Conservation (phyloP, 2,113 vertebrate genomes). For the Lamprotornis superbus region DNA sequence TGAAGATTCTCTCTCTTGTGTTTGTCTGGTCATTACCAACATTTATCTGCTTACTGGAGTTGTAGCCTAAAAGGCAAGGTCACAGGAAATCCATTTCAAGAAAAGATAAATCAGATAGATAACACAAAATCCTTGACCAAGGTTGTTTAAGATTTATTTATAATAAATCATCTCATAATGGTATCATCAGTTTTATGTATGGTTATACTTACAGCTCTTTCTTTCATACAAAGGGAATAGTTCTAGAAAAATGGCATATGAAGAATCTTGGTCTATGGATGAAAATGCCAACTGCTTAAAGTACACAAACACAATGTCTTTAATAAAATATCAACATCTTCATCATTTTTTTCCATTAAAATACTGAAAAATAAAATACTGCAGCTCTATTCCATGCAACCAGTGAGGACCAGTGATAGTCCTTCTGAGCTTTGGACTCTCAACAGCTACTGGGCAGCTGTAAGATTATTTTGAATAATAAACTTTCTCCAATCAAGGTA, state of each 20-base stretch:
- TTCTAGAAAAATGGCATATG: background rate
- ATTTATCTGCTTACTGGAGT: background rate
- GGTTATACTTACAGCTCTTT: background rate
- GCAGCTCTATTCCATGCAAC: background rate
- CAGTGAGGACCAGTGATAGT: background rate
- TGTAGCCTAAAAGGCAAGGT: background rate
- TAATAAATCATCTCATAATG: background rate
- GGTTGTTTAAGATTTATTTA: background rate
- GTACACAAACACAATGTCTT: background rate
- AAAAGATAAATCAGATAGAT: background rate
- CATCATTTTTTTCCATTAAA: background rate
- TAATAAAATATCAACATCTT: background rate
- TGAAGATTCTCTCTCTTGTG: background rate
- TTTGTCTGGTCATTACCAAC: background rate
- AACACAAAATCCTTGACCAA: background rate
- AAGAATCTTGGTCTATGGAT: background rate
- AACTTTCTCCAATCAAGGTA: background rate
- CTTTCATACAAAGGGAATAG: background rate
- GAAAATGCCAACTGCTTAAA: background rate
- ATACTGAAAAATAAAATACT: background rate
- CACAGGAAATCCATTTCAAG: background rate
- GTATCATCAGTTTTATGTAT: background rate
- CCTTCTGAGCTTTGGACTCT: background rate
- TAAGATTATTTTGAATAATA: constrained; percentile 30
- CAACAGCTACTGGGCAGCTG: background rate